phyloP scores from a whole-genome alignment of 2,888 invertebrate species.

The Caenorhabditis drosophilae region DNA sequence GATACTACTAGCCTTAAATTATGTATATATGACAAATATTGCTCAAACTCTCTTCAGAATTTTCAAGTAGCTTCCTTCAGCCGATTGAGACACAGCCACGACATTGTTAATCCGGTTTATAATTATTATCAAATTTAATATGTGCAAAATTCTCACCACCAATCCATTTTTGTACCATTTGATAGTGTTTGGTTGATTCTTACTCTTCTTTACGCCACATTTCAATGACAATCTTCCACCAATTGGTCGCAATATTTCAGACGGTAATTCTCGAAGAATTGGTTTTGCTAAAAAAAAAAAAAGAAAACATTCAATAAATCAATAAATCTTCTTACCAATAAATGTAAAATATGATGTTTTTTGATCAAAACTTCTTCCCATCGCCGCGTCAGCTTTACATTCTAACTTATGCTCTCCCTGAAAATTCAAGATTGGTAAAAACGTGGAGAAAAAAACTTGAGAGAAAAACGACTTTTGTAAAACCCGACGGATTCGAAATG shows the following conservation, averaged over 20 bases:
- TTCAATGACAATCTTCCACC: constrained; percentile 20
- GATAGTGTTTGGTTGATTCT: constrained; percentile 9
- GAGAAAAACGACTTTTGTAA: constrained; percentile 3
- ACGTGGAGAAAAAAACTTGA: neutral
- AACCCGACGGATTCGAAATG: constrained; percentile 31
- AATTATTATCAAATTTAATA: no score
- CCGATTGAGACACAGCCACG: no score
- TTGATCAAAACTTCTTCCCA: constrained; percentile 44
- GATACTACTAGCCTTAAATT: no score
- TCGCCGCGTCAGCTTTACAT: constrained; percentile 47
- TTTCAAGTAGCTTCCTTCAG: no score
- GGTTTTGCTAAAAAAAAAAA: constrained; percentile 12
- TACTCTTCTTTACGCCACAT: constrained; percentile 31
- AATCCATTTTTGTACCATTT: constrained; percentile 38
- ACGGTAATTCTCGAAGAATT: constrained; percentile 21
- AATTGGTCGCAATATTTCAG: constrained; percentile 17
- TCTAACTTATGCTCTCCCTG: constrained; percentile 44
- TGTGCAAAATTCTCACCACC: constrained; percentile 28
- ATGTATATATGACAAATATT: no score
- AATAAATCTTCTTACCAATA: no score
- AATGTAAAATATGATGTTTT: constrained; percentile 36
- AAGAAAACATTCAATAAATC: no score
- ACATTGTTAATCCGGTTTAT: no score
- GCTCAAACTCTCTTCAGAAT: no score
- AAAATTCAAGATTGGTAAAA: neutral